A percentile compares a stretch with the other conserved stretches of the same genome.
Conservation (phyloP, 2,113 vertebrate species). For the Tylochromis polylepis region DNA sequence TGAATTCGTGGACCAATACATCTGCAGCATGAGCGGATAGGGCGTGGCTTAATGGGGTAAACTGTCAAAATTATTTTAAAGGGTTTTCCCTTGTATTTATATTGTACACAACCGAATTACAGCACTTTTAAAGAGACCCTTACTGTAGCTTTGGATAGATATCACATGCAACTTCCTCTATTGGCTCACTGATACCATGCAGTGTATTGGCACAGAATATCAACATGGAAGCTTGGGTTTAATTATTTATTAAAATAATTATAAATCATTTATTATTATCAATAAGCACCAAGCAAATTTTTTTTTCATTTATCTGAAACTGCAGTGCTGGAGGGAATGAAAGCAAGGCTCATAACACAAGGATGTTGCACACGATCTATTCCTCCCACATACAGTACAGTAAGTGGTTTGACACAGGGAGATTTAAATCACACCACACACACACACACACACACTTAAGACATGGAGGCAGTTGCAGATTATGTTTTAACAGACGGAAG, state of each 20-base stretch:
- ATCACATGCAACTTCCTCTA: background rate
- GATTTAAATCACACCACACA: conserved; percentile 23
- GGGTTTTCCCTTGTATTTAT: conserved; percentile 89
- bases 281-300: conserved; percentile 50
- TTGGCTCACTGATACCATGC: background rate
- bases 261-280: conserved; percentile 61
- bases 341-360: conserved; percentile 26
- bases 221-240: conserved; percentile 40
- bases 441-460: conserved; percentile 13
- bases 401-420: conserved; percentile 33
- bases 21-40: conserved; percentile 24
- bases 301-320: conserved; percentile 13
- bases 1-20: conserved; percentile 81
- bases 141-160: background rate
- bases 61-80: conserved; percentile 96
- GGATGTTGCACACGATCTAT: conserved; percentile 35
- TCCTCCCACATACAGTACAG: conserved; percentile 53
- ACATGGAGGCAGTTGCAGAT: conserved; percentile 37
- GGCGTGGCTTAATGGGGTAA: conserved; percentile 82
- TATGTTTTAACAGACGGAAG: conserved; percentile 27
- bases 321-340: conserved; percentile 23
- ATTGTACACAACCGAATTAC: conserved; percentile 61
- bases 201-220: conserved; percentile 19
- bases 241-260: conserved; percentile 64
- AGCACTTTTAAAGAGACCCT: conserved; percentile 58